These are phyloP conservation scores for Rhorus exstirpatorius DNA, from an alignment of 2,888 invertebrate genomes.

Conservation along the genomic window DNA sequence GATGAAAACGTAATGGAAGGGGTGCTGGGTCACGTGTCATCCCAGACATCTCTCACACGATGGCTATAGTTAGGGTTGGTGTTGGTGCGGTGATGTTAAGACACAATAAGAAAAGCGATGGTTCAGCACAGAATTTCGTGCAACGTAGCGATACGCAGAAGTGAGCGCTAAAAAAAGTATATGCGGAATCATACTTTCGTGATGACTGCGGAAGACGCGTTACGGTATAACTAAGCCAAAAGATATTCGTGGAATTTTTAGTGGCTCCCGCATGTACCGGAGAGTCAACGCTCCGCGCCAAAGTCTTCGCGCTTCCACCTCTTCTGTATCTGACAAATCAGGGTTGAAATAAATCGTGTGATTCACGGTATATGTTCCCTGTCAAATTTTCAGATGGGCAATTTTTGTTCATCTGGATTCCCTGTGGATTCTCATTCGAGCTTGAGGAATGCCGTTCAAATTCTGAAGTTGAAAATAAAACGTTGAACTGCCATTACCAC, in stretches of 20 bases:
- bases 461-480: too few relatives aligned
- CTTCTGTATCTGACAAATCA: neutral
- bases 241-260: conserved; percentile 79
- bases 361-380: too few relatives aligned
- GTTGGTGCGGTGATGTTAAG: conserved; percentile 21
- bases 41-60: conserved; percentile 47
- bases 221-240: conserved; percentile 53
- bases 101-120: conserved; percentile 21
- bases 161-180: neutral
- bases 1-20: conserved; percentile 56
- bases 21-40: conserved; percentile 48
- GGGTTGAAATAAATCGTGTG: neutral
- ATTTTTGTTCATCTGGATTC: too few relatives aligned
- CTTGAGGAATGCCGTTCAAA: too few relatives aligned
- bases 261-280: conserved; percentile 66
- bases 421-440: too few relatives aligned
- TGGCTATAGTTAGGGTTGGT: conserved; percentile 64
- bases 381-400: too few relatives aligned
- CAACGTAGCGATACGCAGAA: neutral
- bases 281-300: conserved; percentile 75
- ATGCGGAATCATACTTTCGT: conserved; percentile 1
- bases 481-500: too few relatives aligned
- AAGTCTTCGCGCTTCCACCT: conserved; percentile 7
- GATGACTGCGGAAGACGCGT: conserved; percentile 38
- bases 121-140: conserved; percentile 10